phyloP scores from a whole-genome alignment of 2,113 vertebrate species.

The Oncorhynchus keta region DNA sequence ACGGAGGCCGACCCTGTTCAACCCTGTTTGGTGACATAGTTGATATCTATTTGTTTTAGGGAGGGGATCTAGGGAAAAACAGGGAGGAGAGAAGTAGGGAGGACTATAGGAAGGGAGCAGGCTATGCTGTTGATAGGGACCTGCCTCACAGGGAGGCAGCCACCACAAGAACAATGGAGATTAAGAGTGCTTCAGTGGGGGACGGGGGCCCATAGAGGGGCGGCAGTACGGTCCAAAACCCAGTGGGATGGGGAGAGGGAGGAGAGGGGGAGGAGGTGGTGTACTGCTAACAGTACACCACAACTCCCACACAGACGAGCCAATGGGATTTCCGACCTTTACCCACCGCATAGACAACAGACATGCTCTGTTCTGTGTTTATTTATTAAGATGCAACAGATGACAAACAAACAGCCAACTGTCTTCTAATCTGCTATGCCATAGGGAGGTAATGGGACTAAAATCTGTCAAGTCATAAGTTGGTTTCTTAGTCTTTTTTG shows the following conservation, averaged over 20 bases:
- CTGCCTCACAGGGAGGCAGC: constrained; percentile 54
- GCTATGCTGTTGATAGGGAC: constrained; percentile 54
- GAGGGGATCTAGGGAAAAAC: neutral
- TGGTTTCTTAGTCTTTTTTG: neutral
- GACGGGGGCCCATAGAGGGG: constrained; percentile 66
- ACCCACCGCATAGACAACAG: neutral
- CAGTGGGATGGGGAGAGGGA: neutral
- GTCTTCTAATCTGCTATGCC: neutral
- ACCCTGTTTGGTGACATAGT: neutral
- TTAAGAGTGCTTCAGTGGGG: constrained; percentile 59
- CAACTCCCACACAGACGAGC: constrained; percentile 35
- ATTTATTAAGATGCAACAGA: neutral
- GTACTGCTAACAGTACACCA: constrained; percentile 31
- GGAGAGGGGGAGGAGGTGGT: neutral
- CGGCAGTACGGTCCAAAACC: constrained; percentile 52
- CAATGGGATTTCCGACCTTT: constrained; percentile 26
- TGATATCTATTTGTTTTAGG: constrained; percentile 4
- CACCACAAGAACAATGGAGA: constrained; percentile 66
- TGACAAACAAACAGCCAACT: neutral
- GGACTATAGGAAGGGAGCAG: constrained; percentile 17
- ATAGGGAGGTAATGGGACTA: neutral
- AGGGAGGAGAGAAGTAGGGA: constrained; percentile 3
- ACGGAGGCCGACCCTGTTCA: neutral
- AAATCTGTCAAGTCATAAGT: neutral
- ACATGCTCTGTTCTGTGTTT: constrained; percentile 21